Evolutionary conservation across 2,888 invertebrate genomes (phyloP), one percentile per base, ranked within the genome.

Genomic region (Drosophila atripex): DNA sequence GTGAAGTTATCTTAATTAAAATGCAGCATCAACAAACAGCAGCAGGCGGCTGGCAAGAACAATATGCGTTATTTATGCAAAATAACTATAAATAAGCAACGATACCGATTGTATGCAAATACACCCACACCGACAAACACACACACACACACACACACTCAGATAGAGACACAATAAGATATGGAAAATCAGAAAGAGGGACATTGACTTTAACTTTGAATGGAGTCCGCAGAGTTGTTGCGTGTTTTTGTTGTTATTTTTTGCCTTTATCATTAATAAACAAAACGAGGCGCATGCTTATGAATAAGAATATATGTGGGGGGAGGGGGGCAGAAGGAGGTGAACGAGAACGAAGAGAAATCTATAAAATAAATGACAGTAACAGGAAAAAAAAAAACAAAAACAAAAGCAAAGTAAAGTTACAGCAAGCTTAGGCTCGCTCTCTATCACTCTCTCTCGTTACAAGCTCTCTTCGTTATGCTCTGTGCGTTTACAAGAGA

Each of bases 1-100:
- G 60, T 69, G 64, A 77, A 86, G 82, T 76, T 84, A 84, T 82
- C 85, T 80, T 80, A 76, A 84, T 86, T 74, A 72, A 80, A 78
- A 80, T 78, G 78, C 78, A 84, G 68, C 80, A 74, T 64, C 54
- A 75, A 83, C 69, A 69, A 39, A 64, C 41, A 61, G 69, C 53
- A 69, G 50, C 12, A 23, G 21, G 45, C 30, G 12, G 49, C 18
- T 30, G 30, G 28, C 49, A 65, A 38, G 16, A 46, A 46, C 66
- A 55, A 55, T 56, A 45, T 45, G 43, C 53, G 43, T 45, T 38
- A 70, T 54, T 60, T 41, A 56, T 61, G 60, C 54, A 51, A 47
- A 63, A 46, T 32, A 14, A 56, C 43, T 47, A 49, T 60, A 60
- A 69, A 59, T 46, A 57, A 58, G 45, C 68, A 65, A 64, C 54